Base-by-base conservation (phyloP, 2,888 invertebrate species). In the Conus canariensis region DNA sequence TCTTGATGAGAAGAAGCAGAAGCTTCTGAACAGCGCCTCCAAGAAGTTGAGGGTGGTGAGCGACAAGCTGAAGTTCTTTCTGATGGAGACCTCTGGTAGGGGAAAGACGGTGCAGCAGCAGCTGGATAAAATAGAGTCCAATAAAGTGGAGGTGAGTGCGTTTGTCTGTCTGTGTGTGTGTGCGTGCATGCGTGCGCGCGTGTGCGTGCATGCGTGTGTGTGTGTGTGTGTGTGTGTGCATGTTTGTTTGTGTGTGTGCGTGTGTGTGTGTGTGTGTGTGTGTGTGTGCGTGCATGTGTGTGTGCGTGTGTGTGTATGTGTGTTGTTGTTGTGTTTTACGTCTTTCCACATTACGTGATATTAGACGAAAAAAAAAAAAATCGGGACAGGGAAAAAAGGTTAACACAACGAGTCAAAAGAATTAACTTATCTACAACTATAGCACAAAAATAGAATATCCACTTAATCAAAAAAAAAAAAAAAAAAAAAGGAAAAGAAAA, bases 11-110 rank as follows among this genome's bases (percentile, higher is more conserved):
- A n/a, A 60, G 82, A 77, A n/a, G 19, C 14, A 22, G 16, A 82
- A 88, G 64, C 6, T 82, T 6, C 19, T 88, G 58, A 82, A 22
- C 22, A 88, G 60, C 9, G 82, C 80, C 6, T 25, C 25, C 58
- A 89, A 89, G 25, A 85, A 59, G 58, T 14, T 89, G 85, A 6
- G 59, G 85, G 85, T 74, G 58, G 4, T 89, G 74, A 25, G 45
- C 25, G n/a, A 59, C 16, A 85, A 58, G 22, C n/a, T 85, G 14
- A 67, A 59, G 60, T n/a, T 14, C 25, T 74, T 30, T 12, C 58
- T 89, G 70, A 25, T 74, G 74, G 85, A 56, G 10, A 64, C 30
- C 16, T 30, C 19, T 3, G 6, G 14, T 5, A 14, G 58, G 12
- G 85, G 58, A 12, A 89, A 60, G 56, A 8, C 22, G 1, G 22